Conservation (phyloP, 2,888 invertebrate genomes). For the Lordiphosa fenestrarum region DNA sequence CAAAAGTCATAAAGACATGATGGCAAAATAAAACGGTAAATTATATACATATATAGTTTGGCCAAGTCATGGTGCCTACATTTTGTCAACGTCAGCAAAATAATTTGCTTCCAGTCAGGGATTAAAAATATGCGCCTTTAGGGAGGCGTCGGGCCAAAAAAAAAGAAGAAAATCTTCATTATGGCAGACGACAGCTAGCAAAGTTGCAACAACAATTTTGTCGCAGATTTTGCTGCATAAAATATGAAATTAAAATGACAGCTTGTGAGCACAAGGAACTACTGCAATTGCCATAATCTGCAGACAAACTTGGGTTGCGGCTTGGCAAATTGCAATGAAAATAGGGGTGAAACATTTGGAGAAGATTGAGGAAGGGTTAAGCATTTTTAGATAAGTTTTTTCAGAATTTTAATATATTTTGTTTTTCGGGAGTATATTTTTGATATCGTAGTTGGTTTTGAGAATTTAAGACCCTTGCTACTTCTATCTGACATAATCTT, state of each 20-base stretch:
- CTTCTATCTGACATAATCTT: too few relatives aligned
- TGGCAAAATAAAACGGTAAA: conserved; percentile 35
- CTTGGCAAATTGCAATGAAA: too few relatives aligned
- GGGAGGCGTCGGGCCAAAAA: not conserved
- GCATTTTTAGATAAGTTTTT: too few relatives aligned
- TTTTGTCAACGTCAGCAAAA: conserved; percentile 16
- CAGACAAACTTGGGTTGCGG: not conserved
- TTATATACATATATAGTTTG: conserved; percentile 18
- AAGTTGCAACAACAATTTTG: conserved; percentile 2
- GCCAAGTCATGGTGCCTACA: conserved; percentile 29
- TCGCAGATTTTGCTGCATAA: conserved; percentile 4
- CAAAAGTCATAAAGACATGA: conserved; percentile 39
- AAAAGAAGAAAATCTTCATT: not conserved
- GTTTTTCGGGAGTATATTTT: too few relatives aligned
- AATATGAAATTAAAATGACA: not conserved
- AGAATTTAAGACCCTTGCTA: too few relatives aligned
- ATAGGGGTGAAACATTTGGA: too few relatives aligned
- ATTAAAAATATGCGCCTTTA: conserved; percentile 1
- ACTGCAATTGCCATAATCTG: not conserved
- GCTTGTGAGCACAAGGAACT: not conserved
- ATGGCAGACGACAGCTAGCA: not conserved
- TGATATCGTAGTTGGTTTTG: too few relatives aligned
- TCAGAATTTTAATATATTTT: too few relatives aligned
- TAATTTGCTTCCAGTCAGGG: conserved; percentile 5
- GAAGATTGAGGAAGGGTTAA: too few relatives aligned